Conservation (phyloP, 1,140 invertebrate species). For the Drosophila biarmipes region DNA sequence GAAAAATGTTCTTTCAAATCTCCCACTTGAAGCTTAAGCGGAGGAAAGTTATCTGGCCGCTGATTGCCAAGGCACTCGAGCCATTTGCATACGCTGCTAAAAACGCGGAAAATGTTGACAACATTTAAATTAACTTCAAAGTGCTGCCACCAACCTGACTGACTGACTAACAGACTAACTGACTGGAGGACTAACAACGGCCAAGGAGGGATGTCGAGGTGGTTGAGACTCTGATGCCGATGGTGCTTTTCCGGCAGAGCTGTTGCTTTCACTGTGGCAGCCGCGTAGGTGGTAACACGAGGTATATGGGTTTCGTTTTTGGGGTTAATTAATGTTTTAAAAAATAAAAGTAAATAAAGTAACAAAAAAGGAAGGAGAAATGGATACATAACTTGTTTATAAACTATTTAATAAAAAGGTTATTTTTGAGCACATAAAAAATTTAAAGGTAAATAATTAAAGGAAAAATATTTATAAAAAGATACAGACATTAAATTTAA, state of each 20-base stretch:
- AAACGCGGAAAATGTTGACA: slow-evolving; percentile 74
- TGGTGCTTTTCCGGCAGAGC: slow-evolving; percentile 22
- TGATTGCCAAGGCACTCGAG: slow-evolving; percentile 64
- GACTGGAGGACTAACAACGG: slow-evolving; percentile 15
- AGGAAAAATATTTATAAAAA: too few relatives aligned
- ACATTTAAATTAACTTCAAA: slow-evolving; percentile 84
- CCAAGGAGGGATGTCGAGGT: slow-evolving; percentile 15
- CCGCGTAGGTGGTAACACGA: slow-evolving; percentile 17
- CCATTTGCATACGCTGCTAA: slow-evolving; percentile 77
- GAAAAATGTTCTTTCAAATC: slow-evolving; percentile 40
- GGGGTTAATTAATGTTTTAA: too few relatives aligned
- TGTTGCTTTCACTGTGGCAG: slow-evolving; percentile 39
- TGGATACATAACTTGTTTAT: too few relatives aligned
- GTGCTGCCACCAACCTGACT: slow-evolving; percentile 64
- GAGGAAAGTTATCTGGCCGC: slow-evolving; percentile 41
- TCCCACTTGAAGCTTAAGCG: slow-evolving; percentile 13
- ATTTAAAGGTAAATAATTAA: too few relatives aligned
- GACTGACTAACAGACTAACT: slow-evolving; percentile 24
- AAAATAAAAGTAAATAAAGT: background rate
- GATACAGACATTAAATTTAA: too few relatives aligned
- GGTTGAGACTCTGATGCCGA: slow-evolving; percentile 9
- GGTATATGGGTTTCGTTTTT: slow-evolving; percentile 22
- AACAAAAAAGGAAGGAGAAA: too few relatives aligned
- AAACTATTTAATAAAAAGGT: too few relatives aligned
- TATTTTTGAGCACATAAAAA: too few relatives aligned